These are phyloP conservation scores for Cyrtorhinus lividipennis DNA, from an alignment of 1,140 invertebrate species.

Conservation along the genomic window DNA sequence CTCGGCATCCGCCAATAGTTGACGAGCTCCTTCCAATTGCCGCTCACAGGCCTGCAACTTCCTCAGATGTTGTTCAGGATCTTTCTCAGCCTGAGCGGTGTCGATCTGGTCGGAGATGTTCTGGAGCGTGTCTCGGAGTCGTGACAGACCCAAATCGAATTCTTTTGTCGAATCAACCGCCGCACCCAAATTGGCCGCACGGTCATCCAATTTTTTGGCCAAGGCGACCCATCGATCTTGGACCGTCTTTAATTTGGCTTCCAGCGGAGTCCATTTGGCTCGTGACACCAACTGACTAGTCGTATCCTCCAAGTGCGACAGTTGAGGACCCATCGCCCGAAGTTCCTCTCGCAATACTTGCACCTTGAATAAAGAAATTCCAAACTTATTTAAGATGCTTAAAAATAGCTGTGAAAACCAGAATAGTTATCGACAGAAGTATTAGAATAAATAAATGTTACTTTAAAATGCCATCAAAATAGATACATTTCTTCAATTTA, in stretches of 20 bases:
- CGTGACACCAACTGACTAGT: background rate
- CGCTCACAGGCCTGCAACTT: slow-evolving; percentile 45
- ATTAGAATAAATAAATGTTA: no score
- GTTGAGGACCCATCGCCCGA: slow-evolving; percentile 72
- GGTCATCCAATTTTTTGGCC: slow-evolving; percentile 58
- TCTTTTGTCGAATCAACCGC: slow-evolving; percentile 77
- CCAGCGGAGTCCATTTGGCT: slow-evolving; percentile 30
- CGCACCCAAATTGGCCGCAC: slow-evolving; percentile 64
- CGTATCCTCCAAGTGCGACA: slow-evolving; percentile 60
- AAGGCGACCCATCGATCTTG: slow-evolving; percentile 66
- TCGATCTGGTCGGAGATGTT: slow-evolving; percentile 74
- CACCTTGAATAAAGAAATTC: slow-evolving; percentile 33
- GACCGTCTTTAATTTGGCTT: slow-evolving; percentile 47
- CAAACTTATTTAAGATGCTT: background rate
- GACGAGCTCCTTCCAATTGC: slow-evolving; percentile 73
- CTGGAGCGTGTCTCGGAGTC: slow-evolving; percentile 65
- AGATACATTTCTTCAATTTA: no score
- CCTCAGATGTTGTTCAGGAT: slow-evolving; percentile 72
- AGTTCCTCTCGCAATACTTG: slow-evolving; percentile 89
- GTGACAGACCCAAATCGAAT: slow-evolving; percentile 70
- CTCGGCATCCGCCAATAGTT: slow-evolving; percentile 72
- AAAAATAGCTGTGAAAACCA: slow-evolving; percentile 5
- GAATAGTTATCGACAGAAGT: no score
- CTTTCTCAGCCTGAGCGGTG: slow-evolving; percentile 61
- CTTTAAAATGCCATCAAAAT: no score